Evolutionary conservation across 1,140 invertebrate species (phyloP), one percentile per base, ranked within the genome.

Genomic region (Caenorhabditis brenneri): DNA sequence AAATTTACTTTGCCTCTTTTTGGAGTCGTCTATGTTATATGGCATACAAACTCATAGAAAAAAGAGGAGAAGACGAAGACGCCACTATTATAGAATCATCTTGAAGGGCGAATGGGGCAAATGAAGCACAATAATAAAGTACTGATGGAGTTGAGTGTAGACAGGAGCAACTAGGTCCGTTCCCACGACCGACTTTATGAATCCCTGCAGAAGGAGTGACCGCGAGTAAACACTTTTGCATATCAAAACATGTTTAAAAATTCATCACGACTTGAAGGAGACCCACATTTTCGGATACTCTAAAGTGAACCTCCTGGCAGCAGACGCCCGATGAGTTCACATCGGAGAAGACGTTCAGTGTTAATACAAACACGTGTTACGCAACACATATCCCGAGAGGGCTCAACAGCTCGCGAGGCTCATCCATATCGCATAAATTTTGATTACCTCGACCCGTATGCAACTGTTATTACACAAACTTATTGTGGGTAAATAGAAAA

Each of bases 1-100:
- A 74, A 74, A 74, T 74, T 74, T 74, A 74, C 65, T 74, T n/a
- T 74, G 65, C 65, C 65, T 74, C 65, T 74, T 74, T 74, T 74
- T 74, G 65, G 65, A 74, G 65, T 74, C 65, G 36, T n/a, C 36
- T 74, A 46, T 74, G 29, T 36, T 65, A 74, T 74, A 31, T 74
- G 65, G 65, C 65, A 74, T 74, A 74, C 65, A 74, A 74, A 74
- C 65, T 74, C 65, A 42, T 42, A 39, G n/a, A 9, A 74, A 42
- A 74, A 55, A 24, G 51, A 74, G 33, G 19, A 74, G 65, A 42
- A 74, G n/a, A n/a, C n/a, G n/a, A n/a, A n/a, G 39, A 42, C 19
- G 36, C 31, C 65, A 74, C 65, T 74, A 74, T 74, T 74, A 74
- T 74, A 74, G 33, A 74, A 74, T 42, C 65, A 74, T 74, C 65